Evolutionary conservation across 2,888 invertebrate genomes (phyloP), one percentile per base, ranked within the genome.

Genomic region (Torymus auratus): DNA sequence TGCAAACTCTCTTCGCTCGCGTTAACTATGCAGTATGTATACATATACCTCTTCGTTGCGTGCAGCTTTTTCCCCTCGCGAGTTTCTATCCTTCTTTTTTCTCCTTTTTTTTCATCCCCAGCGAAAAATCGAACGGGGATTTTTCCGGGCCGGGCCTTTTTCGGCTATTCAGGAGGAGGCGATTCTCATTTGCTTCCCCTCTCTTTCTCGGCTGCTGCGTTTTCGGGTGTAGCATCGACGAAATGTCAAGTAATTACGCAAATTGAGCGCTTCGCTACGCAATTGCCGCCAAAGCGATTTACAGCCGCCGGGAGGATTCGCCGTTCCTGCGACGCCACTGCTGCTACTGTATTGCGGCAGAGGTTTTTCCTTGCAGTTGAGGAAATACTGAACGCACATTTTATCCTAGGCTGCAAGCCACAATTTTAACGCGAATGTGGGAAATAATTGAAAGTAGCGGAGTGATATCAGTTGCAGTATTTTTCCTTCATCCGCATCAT

Each of bases 231-330:
- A 64, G 20, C 20, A n/a, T 50, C 64, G n/a, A 53, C 52, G 52
- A 67, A 67, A 67, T 53, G 12, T 64, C 41, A 53, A 53, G 52
- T 67, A 67, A 67, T 67, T 67, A 67, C 53, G 67, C 52, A 67
- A 67, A 67, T 53, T 53, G 67, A 52, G 52, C 53, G 52, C 53
- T 67, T 67, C 52, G 17, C 13, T 52, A 20, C 11, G 17, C 41
- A 7, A 41, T 41, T 41, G 67, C 52, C 20, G 56, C 58, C 14
- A 5, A 41, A 58, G 41, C 55, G 58, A 41, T 70, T 58, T 41
- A 2, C 11, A 23, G 28, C 13, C 52, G 3, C 41, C 7, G 7
- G 41, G 41, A 41, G 23, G 53, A 73, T 73, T 62, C 60, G 20
- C 13, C 7, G 7, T 7, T 41, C 41, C 41, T 41, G 41, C 41